Evolutionary conservation across 2,113 vertebrate genomes (phyloP), one percentile per base, ranked within the genome.

Genomic region (Pseudolaguvia tuberculata): DNA sequence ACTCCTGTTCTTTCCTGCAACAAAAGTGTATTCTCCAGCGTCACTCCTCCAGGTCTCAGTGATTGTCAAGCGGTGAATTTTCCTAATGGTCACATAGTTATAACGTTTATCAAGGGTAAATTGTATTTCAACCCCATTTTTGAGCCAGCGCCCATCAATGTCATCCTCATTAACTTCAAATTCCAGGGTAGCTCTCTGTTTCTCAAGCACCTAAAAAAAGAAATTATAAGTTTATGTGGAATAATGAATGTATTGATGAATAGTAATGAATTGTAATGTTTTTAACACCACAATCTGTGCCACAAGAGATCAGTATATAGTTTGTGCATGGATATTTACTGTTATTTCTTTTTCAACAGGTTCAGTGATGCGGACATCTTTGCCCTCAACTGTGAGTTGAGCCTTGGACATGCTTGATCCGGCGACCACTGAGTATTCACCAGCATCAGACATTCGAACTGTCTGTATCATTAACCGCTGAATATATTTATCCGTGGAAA

Each of bases 401-500:
- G 95, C 96, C 39, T 90, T 95, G 47, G 95, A 97, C 59, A 95
- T 89, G 27, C 92, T 98, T 62, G 95, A 93, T 20, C 97, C 97
- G 13, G 96, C 96, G 47, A 99, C 95, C 70, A 96, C 96, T 0
- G 94, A 91, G 72, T 97, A 99, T 48, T 93, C 90, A 4, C 97
- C 97, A 1, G 94, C 92, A 52, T 99, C 97, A 6, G 94, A 94
- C 91, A 97, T 93, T 9, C 87, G 93, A 2, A 94, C 91, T 1
- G 92, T 93, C 74, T 96, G 91, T 86, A 99, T 93, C 84, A 96
- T 90, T 55, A 99, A 91, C 23, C 96, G 95, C 81, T 99, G 97
- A 23, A 96, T 86, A 0, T 90, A 96, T 85, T 92, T 96, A 78
- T 99, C 97, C 51, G 92, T 91, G 14, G 94, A 91, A 79, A 94